Evolutionary conservation across 2,888 invertebrate genomes (phyloP).

Genomic region (Chelonus formosanus): DNA sequence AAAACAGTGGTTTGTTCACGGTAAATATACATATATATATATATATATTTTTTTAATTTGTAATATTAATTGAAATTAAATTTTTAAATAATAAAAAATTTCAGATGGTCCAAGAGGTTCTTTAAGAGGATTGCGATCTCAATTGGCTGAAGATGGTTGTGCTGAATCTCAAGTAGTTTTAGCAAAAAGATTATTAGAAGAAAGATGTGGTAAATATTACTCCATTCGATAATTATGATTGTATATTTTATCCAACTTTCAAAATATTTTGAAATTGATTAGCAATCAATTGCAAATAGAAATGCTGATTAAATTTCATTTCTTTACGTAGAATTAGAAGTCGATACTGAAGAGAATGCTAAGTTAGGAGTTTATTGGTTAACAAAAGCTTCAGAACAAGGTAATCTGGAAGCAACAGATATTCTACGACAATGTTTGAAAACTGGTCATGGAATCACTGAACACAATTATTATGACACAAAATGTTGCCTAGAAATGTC

Average conservation of each 20-base stretch:
- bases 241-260: no score
- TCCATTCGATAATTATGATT: no score
- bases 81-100: constrained; percentile 16
- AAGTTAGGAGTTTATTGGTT: constrained; percentile 89
- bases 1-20: constrained; percentile 81
- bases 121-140: constrained; percentile 71
- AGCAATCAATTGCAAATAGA: neutral
- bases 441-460: constrained; percentile 77
- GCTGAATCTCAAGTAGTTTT: constrained; percentile 88
- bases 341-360: constrained; percentile 79
- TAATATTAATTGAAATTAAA: neutral
- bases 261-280: neutral
- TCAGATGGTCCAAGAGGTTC: constrained; percentile 76
- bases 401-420: constrained; percentile 85
- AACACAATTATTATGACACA: constrained; percentile 78
- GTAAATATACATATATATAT: constrained; percentile 63
- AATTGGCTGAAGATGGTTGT: constrained; percentile 88
- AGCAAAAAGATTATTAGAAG: constrained; percentile 83
- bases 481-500: constrained; percentile 84
- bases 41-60: no score
- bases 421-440: constrained; percentile 79
- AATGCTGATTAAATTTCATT: neutral
- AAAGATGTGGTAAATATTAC: constrained; percentile 73
- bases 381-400: constrained; percentile 92
- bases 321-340: constrained; percentile 69